These are phyloP conservation scores for Porites australiensis DNA, from an alignment of 64 coral and sea anemone species.

Conservation along the genomic window DNA sequence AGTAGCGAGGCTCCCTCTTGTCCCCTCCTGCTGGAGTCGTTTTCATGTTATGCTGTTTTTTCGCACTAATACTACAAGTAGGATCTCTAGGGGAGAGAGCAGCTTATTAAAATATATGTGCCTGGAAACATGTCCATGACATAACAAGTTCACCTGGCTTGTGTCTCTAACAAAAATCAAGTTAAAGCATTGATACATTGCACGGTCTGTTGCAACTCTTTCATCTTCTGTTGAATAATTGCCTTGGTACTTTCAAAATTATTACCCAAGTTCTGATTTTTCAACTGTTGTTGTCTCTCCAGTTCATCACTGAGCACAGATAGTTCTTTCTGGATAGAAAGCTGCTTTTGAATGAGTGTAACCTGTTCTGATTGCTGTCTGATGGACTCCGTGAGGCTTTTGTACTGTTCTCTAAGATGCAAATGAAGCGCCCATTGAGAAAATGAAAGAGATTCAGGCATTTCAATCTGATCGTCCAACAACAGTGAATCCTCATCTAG, in stretches of 20 bases:
- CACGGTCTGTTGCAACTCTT: constrained; percentile 14
- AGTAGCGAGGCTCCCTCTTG: too few relatives aligned
- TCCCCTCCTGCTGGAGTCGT: too few relatives aligned
- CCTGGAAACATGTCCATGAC: too few relatives aligned
- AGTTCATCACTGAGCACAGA: constrained; percentile 39
- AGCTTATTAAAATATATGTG: too few relatives aligned
- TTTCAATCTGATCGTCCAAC: constrained; percentile 12
- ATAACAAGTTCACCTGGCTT: too few relatives aligned
- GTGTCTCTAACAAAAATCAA: too few relatives aligned
- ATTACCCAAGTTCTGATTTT: constrained; percentile 10
- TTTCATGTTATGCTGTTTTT: too few relatives aligned
- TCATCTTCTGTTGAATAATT: constrained; percentile 46
- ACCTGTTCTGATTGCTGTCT: constrained; percentile 46
- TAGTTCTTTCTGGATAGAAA: constrained; percentile 41
- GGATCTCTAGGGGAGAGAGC: too few relatives aligned
- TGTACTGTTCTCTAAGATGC: constrained; percentile 46
- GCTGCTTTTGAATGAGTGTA: constrained; percentile 26
- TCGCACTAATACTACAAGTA: too few relatives aligned
- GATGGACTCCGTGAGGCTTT: constrained; percentile 27
- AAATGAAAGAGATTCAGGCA: constrained; percentile 51
- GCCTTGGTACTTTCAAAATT: constrained; percentile 16
- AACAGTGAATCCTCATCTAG: constrained; percentile 17
- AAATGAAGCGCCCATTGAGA: constrained; percentile 43
- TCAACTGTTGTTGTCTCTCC: not conserved
- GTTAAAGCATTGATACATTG: not conserved